Evolutionary conservation across 2,797 vertebrate species (phyloP).

Genomic region (Cossypha polioptera): DNA sequence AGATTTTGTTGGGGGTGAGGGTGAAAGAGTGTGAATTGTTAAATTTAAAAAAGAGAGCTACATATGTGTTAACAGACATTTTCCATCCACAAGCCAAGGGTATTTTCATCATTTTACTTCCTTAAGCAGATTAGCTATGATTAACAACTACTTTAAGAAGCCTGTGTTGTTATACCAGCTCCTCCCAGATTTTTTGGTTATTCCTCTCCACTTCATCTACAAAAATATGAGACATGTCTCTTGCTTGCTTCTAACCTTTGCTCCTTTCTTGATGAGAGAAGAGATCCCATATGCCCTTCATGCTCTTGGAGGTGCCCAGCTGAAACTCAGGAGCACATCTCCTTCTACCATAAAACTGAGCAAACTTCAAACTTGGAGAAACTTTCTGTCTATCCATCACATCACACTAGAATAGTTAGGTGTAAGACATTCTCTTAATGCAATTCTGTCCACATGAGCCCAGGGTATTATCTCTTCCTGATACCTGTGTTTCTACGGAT

Average conservation of each 20-base stretch:
- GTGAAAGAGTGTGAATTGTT: not conserved
- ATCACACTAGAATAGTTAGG: not conserved
- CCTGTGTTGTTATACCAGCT: not conserved
- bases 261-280: not conserved
- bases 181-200: not conserved
- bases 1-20: not conserved
- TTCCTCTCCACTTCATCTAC: not conserved
- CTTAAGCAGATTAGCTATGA: not conserved
- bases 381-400: not conserved
- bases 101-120: not conserved
- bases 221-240: not conserved
- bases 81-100: not conserved
- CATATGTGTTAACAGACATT: not conserved
- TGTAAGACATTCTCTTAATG: not conserved
- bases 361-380: not conserved
- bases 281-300: not conserved
- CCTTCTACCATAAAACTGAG: not conserved
- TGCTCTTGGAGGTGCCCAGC: rapidly evolving
- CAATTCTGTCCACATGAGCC: not conserved
- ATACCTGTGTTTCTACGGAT: not conserved
- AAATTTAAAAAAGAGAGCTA: not conserved
- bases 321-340: not conserved
- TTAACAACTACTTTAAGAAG: not conserved
- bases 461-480: not conserved
- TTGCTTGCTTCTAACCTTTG: not conserved